A percentile compares a stretch with the other conserved stretches of the same genome.
These are phyloP conservation scores for Bimastos eiseni DNA, from an alignment of 2,888 invertebrate species.

Conservation along the genomic window DNA sequence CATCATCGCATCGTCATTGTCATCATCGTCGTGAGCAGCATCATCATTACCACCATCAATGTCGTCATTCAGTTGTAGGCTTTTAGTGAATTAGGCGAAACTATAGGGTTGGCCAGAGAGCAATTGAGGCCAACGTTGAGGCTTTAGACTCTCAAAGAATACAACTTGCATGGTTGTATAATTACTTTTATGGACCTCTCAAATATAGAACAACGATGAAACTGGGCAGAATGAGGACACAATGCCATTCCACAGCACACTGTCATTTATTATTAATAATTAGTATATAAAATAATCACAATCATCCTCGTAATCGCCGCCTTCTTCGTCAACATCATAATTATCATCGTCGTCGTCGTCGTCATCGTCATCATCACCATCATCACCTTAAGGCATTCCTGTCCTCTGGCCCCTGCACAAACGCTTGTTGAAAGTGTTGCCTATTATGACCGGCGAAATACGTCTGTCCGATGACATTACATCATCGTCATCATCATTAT, in stretches of 20 bases:
- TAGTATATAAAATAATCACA: too few relatives aligned
- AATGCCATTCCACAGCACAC: neutral
- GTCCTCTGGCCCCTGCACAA: too few relatives aligned
- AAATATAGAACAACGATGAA: neutral
- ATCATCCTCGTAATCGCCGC: neutral
- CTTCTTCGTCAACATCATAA: too few relatives aligned
- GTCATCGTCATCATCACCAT: conserved; percentile 30
- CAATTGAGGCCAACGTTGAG: neutral
- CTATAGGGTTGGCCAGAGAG: neutral
- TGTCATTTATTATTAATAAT: too few relatives aligned
- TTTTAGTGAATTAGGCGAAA: neutral
- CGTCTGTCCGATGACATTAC: too few relatives aligned
- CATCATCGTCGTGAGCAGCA: too few relatives aligned
- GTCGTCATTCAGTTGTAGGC: too few relatives aligned
- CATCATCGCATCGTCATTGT: too few relatives aligned
- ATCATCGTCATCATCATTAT: conserved; percentile 21
- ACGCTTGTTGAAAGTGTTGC: too few relatives aligned
- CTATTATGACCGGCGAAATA: too few relatives aligned
- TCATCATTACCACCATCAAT: too few relatives aligned
- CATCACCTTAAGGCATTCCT: too few relatives aligned
- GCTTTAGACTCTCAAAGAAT: neutral
- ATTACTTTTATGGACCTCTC: neutral
- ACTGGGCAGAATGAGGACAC: neutral
- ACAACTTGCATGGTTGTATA: neutral
- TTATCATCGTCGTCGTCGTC: conserved; percentile 24